Evolutionary conservation across 2,797 vertebrate species (phyloP), one percentile per base, ranked within the genome.

Genomic region (Sebastes hubbsi): DNA sequence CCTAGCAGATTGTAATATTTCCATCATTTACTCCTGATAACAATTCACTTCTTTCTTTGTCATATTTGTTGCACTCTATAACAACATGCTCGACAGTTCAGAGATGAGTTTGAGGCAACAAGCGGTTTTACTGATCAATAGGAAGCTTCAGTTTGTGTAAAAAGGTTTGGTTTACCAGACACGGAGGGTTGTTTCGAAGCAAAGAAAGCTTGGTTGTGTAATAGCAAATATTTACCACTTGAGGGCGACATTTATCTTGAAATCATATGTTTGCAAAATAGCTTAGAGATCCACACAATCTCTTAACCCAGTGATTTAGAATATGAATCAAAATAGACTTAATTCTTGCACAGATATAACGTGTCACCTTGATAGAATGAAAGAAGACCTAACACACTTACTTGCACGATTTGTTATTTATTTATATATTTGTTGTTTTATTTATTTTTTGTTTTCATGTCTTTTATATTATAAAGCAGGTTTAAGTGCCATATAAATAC

Each of bases 131-230:
- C 8, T 79, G 64, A 68, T 92, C 91, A 93, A 93, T 94, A 59
- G 73, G 27, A 25, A 14, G n/a, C 67, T 25, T 72, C 27, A 0
- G 1, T 54, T n/a, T 30, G 2, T 52, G 12, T 5, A 1, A 16
- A 84, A 86, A 86, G 20, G 38, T 42, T 91, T 88, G 87, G 86
- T 90, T 91, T 75, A 91, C 77, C 30, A 54, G 27, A 0, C 70
- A 80, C 6, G 4, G 12, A 25, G n/a, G 3, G 1, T 56, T 38
- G 30, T 58, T 16, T 36, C 22, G 6, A 54, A 2, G 20, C 4
- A 4, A 20, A 42, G 13, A 18, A 59, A 10, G 8, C 10, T 36
- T 6, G 6, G 8, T 3, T 29, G 6, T 78, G 88, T 73, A 76
- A 62, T 78, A 38, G 12, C 58, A 30, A 5, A 25, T 0, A 0